Evolutionary conservation across 2,113 vertebrate species (phyloP).

Genomic region (Pungitius pungitius): DNA sequence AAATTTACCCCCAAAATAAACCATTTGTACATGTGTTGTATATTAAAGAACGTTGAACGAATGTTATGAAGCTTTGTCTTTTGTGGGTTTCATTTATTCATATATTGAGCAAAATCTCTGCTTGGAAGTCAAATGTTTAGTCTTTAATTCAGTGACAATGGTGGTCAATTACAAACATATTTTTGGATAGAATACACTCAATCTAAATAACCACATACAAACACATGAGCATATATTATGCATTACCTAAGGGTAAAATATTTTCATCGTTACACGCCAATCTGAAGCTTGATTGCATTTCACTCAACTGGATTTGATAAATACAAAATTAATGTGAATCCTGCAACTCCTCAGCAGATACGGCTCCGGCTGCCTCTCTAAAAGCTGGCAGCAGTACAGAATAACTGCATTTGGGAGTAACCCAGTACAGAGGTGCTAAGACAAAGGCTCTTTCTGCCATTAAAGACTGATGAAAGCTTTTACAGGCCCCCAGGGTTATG

Average conservation of each 20-base stretch:
- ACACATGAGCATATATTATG: neutral
- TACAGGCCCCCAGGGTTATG: neutral
- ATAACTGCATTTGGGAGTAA: conserved; percentile 26
- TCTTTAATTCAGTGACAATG: neutral
- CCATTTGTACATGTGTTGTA: neutral
- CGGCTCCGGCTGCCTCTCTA: conserved; percentile 10
- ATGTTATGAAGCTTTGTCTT: neutral
- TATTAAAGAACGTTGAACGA: neutral
- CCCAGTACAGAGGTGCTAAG: conserved; percentile 5
- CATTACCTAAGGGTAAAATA: neutral
- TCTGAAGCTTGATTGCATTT: neutral
- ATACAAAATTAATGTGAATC: conserved; percentile 3
- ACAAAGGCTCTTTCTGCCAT: conserved; percentile 28
- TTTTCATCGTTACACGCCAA: neutral
- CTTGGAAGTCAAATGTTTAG: too few species aligned
- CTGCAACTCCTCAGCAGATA: conserved; percentile 11
- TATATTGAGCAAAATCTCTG: neutral
- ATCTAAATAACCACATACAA: neutral
- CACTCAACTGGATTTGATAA: neutral
- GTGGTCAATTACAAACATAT: neutral
- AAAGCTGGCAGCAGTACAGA: neutral
- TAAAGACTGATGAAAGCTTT: conserved; percentile 41
- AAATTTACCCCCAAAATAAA: too few species aligned
- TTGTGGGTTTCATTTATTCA: neutral
- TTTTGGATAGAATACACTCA: neutral